Conservation (phyloP, 2,797 vertebrate species). For the Sebastes nivosus region DNA sequence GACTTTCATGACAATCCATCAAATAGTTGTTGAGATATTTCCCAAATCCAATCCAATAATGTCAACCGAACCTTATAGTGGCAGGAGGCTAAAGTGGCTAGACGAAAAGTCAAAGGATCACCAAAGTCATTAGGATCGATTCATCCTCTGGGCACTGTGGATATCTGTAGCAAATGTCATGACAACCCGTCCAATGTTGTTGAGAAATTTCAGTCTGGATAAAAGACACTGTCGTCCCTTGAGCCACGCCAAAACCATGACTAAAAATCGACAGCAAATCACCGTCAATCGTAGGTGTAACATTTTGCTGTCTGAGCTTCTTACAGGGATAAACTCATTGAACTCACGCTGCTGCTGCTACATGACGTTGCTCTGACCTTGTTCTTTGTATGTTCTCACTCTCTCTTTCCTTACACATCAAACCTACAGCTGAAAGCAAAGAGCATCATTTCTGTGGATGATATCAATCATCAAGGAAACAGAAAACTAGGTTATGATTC, state of each 20-base stretch:
- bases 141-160: too few species aligned
- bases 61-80: neutral
- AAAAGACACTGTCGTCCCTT: neutral
- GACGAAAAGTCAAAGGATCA: neutral
- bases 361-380: neutral
- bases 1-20: neutral
- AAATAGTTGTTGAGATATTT: neutral
- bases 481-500: neutral
- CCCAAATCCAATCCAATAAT: neutral
- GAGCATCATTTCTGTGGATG: neutral
- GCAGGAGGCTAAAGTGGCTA: too few species aligned
- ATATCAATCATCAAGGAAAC: neutral
- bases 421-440: neutral
- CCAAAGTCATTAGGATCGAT: too few species aligned
- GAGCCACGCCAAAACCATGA: neutral
- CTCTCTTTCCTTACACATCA: neutral
- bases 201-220: neutral
- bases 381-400: neutral
- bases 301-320: neutral
- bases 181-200: neutral
- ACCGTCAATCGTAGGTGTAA: neutral
- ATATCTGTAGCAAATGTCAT: too few species aligned
- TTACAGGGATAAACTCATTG: neutral
- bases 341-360: neutral
- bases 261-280: neutral